A percentile compares a stretch with the other conserved stretches of the same genome.
Conservation (phyloP, 1,140 invertebrate genomes). For the Chelonus insularis region DNA sequence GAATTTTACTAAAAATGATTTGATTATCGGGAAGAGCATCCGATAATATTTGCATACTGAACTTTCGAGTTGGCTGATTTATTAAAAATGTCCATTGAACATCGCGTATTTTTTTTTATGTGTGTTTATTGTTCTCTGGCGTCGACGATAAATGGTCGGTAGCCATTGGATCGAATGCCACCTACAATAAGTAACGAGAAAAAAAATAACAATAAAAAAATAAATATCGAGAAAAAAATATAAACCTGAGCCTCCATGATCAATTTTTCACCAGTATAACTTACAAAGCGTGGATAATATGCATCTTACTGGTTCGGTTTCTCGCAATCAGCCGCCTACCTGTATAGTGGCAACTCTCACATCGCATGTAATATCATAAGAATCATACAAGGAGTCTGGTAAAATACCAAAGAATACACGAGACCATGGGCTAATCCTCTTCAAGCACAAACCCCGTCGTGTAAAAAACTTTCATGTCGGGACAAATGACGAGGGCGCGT, state of each 20-base stretch:
- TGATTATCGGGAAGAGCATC: no score
- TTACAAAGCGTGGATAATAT: conserved; percentile 33
- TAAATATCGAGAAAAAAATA: conserved; percentile 10
- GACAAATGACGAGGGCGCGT: conserved; percentile 31
- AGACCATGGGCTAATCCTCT: conserved; percentile 17
- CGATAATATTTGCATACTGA: no score
- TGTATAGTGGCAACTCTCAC: conserved; percentile 13
- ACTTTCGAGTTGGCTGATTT: no score
- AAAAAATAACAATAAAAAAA: background rate
- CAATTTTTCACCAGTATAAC: conserved; percentile 30
- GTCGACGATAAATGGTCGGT: background rate
- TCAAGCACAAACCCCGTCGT: conserved; percentile 15
- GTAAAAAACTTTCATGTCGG: conserved; percentile 2
- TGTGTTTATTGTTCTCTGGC: no score
- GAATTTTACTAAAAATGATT: no score
- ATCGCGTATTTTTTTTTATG: no score
- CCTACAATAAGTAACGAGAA: background rate
- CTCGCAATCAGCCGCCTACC: conserved; percentile 33
- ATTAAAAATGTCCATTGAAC: no score
- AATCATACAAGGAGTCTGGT: conserved; percentile 14
- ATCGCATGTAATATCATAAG: background rate
- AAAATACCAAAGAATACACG: conserved; percentile 33
- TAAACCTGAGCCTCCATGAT: background rate
- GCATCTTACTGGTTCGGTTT: conserved; percentile 19
- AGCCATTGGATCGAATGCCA: background rate